Base-by-base conservation (phyloP, 2,888 invertebrate genomes). In the Augochlorella aurata region DNA sequence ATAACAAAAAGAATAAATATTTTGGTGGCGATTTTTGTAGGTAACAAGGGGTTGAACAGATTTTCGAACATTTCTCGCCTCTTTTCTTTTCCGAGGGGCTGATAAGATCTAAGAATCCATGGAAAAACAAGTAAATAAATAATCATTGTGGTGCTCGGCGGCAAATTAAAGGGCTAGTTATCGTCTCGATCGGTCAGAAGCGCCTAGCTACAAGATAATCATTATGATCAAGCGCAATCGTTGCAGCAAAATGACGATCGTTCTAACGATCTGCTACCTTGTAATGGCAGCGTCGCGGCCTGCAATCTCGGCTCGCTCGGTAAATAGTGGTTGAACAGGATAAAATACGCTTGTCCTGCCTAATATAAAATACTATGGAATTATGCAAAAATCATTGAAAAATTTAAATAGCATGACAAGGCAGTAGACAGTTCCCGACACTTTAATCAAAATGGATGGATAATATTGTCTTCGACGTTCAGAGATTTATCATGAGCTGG, bases 221-320 rank as follows among this genome's bases (percentile, higher is more conserved):
- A 66, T 76, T 75, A 70, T 82, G 58, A 82, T 82, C 73, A 50
- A 7, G 65, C 45, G 76, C 81, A 76, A 82, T 82, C 72, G 61
- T 81, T 47, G 45, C 52, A 50, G 79, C 69, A 67, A 73, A 61
- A 81, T 81, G 81, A 82, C 66, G 38, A 72, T 68, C 81, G 75
- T 79, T 52, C 73, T 54, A 79, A 79, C 68, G 72, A 81, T 44
- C 16, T 44, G 65, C 73, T 79, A 69, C 81, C 70, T 70, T 45
- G 45, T 47, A 58, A 38, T 47, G 54, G 16, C 65, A 58, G 49
- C 47, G 16, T 5, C 3, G 44, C n/a, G 38, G 16, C 44, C 24
- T 49, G 38, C 47, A n/a, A 66, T 66, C n/a, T 47, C 21, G 21
- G 21, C 12, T 24, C 54, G 21, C 54, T 58, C 54, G 54, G 54